Conservation (phyloP, 35 echinoderm and acorn worm genomes). For the Apostichopus parvimensis region DNA sequence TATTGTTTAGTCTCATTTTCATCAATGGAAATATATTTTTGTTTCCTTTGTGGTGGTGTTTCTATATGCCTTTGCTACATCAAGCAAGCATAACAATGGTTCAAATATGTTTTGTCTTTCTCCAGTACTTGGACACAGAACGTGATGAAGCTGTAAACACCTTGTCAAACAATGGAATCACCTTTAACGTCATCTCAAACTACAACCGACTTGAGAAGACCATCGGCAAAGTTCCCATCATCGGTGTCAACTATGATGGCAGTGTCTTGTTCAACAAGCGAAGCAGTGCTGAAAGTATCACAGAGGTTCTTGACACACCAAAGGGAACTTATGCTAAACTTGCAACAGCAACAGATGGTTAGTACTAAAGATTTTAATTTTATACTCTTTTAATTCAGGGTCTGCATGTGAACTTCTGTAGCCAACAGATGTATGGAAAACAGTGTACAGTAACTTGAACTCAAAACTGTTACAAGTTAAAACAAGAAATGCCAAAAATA, state of each 20-base stretch:
- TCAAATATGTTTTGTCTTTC: neutral
- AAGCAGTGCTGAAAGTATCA: constrained; percentile 62
- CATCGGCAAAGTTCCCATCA: constrained; percentile 56
- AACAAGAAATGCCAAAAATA: too few relatives aligned
- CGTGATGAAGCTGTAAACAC: neutral
- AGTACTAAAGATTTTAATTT: neutral
- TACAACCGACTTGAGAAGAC: constrained; percentile 72
- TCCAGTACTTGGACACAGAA: constrained; percentile 14
- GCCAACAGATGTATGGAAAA: neutral
- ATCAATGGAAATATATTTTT: too few relatives aligned
- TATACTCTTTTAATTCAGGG: neutral
- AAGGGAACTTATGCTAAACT: constrained; percentile 85
- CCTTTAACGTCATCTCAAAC: constrained; percentile 79
- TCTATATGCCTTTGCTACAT: too few relatives aligned
- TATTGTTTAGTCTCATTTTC: too few relatives aligned
- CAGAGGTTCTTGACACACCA: constrained; percentile 56
- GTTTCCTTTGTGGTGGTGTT: too few relatives aligned
- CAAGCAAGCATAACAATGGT: too few relatives aligned
- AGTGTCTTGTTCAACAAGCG: constrained; percentile 61
- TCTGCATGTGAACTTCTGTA: neutral
- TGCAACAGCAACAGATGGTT: constrained; percentile 85
- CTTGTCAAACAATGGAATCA: constrained; percentile 67
- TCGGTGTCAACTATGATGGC: constrained; percentile 78
- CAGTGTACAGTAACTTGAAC: too few relatives aligned
- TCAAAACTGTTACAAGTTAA: too few relatives aligned